Percentiles rank a stretch among this genome's conserved stretches.
These are phyloP conservation scores for Noctuana brunneofusca DNA, from an alignment of 2,888 invertebrate species.

Conservation along the genomic window DNA sequence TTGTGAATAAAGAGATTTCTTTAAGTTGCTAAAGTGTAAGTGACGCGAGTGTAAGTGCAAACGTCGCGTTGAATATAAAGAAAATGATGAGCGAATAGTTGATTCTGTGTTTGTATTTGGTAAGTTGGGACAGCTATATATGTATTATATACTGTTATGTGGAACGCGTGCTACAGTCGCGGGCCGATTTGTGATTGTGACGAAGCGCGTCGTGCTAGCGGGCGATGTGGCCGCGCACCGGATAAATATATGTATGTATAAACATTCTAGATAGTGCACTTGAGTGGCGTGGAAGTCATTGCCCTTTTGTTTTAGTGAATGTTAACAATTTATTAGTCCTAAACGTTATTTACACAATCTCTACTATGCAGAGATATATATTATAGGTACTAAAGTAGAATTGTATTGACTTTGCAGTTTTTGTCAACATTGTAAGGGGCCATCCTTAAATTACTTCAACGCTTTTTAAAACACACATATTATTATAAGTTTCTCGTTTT, in stretches of 20 bases:
- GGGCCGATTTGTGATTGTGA: slow-evolving; percentile 53
- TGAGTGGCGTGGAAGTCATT: slow-evolving; percentile 17
- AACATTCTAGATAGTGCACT: background rate
- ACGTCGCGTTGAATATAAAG: slow-evolving; percentile 40
- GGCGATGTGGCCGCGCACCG: slow-evolving; percentile 22
- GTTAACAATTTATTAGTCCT: background rate
- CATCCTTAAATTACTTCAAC: no score
- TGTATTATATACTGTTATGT: slow-evolving; percentile 61
- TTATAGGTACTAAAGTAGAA: background rate
- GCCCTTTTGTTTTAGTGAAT: background rate
- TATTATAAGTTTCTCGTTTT: no score
- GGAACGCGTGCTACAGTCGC: slow-evolving; percentile 57
- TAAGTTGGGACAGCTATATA: slow-evolving; percentile 73
- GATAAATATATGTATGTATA: background rate
- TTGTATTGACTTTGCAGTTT: slow-evolving; percentile 2
- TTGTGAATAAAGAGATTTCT: slow-evolving; percentile 32
- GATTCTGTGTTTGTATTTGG: slow-evolving; percentile 75
- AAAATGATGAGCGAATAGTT: slow-evolving; percentile 60
- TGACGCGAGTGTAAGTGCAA: slow-evolving; percentile 48
- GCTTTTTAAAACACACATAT: no score
- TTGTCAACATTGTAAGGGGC: background rate
- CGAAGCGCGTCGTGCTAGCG: background rate
- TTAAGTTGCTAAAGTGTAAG: slow-evolving; percentile 33
- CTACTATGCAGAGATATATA: slow-evolving; percentile 9
- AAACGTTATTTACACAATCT: background rate